phyloP scores from a whole-genome alignment of 2,113 vertebrate species.

The Phrynocephalus versicolor region DNA sequence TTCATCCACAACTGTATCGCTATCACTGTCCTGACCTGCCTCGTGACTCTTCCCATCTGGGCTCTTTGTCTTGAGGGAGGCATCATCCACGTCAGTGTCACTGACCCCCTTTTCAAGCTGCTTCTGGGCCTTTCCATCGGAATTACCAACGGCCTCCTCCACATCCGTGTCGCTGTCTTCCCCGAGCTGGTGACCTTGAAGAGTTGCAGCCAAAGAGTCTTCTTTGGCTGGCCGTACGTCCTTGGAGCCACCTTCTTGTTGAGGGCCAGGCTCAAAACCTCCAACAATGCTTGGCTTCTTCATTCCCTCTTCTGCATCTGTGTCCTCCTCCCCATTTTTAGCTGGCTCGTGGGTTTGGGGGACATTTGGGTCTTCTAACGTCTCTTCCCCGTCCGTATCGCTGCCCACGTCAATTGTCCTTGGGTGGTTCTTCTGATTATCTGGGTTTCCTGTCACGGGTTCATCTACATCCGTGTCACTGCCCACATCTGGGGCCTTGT shows the following conservation, averaged over 20 bases:
- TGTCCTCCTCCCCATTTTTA: background rate
- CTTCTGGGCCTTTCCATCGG: background rate
- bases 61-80: background rate
- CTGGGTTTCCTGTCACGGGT: background rate
- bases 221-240: background rate
- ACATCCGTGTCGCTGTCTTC: background rate
- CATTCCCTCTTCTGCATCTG: background rate
- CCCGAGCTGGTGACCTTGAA: background rate
- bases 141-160: background rate
- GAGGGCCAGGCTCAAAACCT: too few species aligned
- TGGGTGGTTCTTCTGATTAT: background rate
- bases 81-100: conserved; percentile 45
- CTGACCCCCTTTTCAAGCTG: conserved; percentile 3
- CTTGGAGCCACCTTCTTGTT: background rate
- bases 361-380: background rate
- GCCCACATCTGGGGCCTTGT: background rate
- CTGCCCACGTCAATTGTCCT: background rate
- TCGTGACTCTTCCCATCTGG: background rate
- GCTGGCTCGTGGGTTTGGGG: too few species aligned
- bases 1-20: conserved; percentile 38
- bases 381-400: conserved; percentile 14
- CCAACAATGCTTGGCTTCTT: background rate
- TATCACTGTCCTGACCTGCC: background rate
- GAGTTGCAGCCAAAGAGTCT: background rate
- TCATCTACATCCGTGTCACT: background rate